Conservation (phyloP, 92 coral and sea anemone genomes). For the Desmophyllum pertusum region DNA sequence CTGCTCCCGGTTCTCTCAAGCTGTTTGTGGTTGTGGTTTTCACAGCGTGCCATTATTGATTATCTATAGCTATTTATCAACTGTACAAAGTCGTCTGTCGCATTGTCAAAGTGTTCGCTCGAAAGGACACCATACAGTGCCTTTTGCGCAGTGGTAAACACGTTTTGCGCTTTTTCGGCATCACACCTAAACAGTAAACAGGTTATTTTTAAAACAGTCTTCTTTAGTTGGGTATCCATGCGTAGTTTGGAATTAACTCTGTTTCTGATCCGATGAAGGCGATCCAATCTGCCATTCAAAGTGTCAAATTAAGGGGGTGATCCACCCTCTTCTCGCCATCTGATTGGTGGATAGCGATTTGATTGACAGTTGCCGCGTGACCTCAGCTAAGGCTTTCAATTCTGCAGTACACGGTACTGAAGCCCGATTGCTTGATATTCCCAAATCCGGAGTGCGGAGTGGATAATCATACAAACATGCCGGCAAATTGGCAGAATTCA, state of each 20-base stretch:
- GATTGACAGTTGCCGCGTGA: conserved; percentile 19
- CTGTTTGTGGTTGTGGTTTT: conserved; percentile 20
- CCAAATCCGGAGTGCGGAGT: background rate
- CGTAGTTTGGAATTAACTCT: background rate
- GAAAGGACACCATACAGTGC: background rate
- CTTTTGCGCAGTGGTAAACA: background rate
- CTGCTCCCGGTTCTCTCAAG: conserved; percentile 5
- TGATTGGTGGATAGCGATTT: conserved; percentile 11
- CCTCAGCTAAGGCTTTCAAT: background rate
- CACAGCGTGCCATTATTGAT: conserved; percentile 11
- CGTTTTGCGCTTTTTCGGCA: background rate
- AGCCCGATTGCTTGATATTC: background rate
- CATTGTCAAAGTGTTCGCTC: background rate
- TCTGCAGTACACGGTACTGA: background rate
- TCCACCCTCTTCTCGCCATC: background rate
- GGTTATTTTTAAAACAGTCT: background rate
- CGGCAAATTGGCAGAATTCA: conserved; percentile 1
- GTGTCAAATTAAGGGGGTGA: background rate
- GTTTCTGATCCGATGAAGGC: background rate
- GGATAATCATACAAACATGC: conserved; percentile 29
- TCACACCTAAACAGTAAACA: conserved; percentile 8
- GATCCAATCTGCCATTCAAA: conserved; percentile 15
- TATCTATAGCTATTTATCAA: conserved; percentile 14
- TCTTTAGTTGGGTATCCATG: background rate
- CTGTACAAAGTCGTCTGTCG: background rate